These are phyloP conservation scores for Megaceryle torquata DNA, from an alignment of 2,113 vertebrate species.

Conservation along the genomic window DNA sequence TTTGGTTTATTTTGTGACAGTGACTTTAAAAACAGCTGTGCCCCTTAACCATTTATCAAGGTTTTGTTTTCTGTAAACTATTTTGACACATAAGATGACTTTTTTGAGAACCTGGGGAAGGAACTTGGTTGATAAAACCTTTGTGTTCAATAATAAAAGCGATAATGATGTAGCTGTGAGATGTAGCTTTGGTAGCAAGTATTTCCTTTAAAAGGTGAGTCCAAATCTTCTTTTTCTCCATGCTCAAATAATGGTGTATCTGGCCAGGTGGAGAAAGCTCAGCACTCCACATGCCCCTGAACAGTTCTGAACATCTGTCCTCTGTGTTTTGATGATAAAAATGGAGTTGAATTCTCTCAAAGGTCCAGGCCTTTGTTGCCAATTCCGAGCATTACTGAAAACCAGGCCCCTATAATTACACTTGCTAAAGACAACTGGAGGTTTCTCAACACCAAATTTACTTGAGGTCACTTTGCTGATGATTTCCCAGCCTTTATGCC, in stretches of 20 bases:
- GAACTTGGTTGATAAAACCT: neutral
- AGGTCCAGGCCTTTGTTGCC: neutral
- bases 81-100: fast-evolving
- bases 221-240: neutral
- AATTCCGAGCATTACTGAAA: neutral
- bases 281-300: fast-evolving
- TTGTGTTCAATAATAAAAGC: neutral
- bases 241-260: neutral
- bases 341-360: neutral
- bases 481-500: neutral
- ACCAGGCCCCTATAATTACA: neutral
- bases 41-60: neutral
- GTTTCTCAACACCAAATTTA: neutral
- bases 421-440: neutral
- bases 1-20: no score
- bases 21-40: neutral
- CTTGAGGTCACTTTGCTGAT: neutral
- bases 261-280: neutral
- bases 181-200: neutral
- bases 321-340: neutral
- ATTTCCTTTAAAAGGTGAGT: neutral
- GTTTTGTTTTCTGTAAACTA: neutral
- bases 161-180: neutral
- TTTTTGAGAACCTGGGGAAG: neutral
- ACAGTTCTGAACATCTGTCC: neutral